Base-by-base conservation (phyloP, 2,888 invertebrate species). In the Oegoconia quadripuncta region DNA sequence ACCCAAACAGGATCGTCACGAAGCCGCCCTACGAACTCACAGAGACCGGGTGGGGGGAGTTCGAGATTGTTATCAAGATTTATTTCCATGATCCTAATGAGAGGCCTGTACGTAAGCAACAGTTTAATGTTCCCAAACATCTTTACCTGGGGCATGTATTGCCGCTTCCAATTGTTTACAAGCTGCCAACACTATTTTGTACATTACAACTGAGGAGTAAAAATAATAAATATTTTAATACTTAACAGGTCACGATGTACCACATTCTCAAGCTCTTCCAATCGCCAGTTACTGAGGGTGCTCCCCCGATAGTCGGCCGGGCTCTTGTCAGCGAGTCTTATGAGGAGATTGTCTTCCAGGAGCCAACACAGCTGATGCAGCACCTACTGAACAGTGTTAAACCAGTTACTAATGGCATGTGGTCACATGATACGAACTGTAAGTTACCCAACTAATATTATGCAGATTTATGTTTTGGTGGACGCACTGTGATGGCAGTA, bases 41-140 rank as follows among this genome's bases (percentile, higher is more conserved):
- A 0, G 99, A 99, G 80, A 99, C 99, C 0, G 99, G 99, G 1
- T 99, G 99, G 99, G 99, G 99, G 52, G 99, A 99, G 84, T 99
- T 99, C 74, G 99, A 99, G 82, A 95, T 99, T 49, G 95, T 97
- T 22, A 98, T 99, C 37, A 98, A 98, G 75, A 95, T 99, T 46
- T 97, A 97, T 75, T 99, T 99, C 62, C 94, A 95, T 67, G 99
- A 99, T 88, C 95, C 96, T 1, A 97, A 97, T 64, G 99, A 98
- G 79, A 89, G 96, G 69, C 95, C 97, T 11, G 97, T 97, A 76
- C 91, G 91, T 89, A 44, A 12, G n/a, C n/a, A n/a, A n/a, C n/a
- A n/a, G n/a, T n/a, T 13, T 2, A 6, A 20, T 20, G 20, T 7
- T 20, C 7, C 7, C 4, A 7, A 20, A 20, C 20, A 20, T 3